Percentiles rank a stretch among this genome's conserved stretches.
These are phyloP conservation scores for Leptestheria dahalacensis DNA, from an alignment of 1,140 invertebrate species.

Conservation along the genomic window DNA sequence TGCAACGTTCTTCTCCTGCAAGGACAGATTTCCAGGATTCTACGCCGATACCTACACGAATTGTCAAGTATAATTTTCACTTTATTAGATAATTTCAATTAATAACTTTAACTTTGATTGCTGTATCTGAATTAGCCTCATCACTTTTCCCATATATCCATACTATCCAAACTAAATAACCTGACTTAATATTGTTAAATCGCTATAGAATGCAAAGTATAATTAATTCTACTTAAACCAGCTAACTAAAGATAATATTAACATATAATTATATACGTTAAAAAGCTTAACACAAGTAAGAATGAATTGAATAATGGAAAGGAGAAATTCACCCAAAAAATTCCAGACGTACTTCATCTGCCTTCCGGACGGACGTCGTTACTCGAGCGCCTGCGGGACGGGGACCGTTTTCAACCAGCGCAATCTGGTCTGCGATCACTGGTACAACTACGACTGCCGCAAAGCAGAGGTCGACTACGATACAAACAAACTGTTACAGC, in stretches of 20 bases:
- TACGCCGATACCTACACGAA: constrained; percentile 16
- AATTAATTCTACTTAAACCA: too few species aligned
- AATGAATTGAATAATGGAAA: constrained; percentile 1
- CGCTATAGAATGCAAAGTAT: too few species aligned
- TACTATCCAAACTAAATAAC: background rate
- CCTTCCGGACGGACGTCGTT: constrained; percentile 16
- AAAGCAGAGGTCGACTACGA: constrained; percentile 15
- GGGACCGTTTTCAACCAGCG: constrained; percentile 19
- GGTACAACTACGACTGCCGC: constrained; percentile 19
- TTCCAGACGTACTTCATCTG: constrained; percentile 17
- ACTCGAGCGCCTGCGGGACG: constrained; percentile 16
- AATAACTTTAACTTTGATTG: too few species aligned
- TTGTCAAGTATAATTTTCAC: constrained; percentile 15
- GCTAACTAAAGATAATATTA: too few species aligned
- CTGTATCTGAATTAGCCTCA: background rate
- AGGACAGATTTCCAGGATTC: constrained; percentile 14
- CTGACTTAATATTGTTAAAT: background rate
- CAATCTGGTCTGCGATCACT: constrained; percentile 18
- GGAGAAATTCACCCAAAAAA: background rate
- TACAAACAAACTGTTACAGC: constrained; percentile 1
- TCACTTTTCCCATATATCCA: background rate
- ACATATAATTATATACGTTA: too few species aligned
- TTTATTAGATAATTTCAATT: too few species aligned
- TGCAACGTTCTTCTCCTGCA: constrained; percentile 16
- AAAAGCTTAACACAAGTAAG: too few species aligned